Percentiles rank a stretch among this genome's conserved stretches.
Evolutionary conservation across 92 coral and sea anemone genomes (phyloP).

Genomic region (Zoanthus gigantus): DNA sequence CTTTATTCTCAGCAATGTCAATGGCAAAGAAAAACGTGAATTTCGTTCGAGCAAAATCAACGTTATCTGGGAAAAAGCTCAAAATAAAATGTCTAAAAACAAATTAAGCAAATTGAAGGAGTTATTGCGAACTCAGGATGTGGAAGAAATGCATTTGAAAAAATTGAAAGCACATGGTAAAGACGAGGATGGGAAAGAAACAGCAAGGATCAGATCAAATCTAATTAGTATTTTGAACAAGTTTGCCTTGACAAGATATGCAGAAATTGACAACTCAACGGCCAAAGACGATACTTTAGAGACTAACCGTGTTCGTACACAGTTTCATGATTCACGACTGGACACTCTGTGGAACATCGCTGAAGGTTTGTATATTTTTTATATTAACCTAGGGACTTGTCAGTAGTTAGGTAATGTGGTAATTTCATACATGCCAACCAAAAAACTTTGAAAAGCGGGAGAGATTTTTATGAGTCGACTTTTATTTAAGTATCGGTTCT

Average conservation of each 20-base stretch:
- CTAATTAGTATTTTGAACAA: conserved; percentile 74
- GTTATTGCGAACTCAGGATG: conserved; percentile 77
- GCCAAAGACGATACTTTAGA: conserved; percentile 49
- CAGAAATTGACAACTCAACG: conserved; percentile 13
- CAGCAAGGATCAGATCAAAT: conserved; percentile 72
- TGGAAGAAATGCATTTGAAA: conserved; percentile 84
- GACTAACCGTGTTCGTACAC: conserved; percentile 54
- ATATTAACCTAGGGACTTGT: neutral
- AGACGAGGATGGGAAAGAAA: conserved; percentile 89
- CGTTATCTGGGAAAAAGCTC: conserved; percentile 86
- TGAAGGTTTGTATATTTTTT: conserved; percentile 67
- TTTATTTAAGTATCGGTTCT: too few relatives aligned
- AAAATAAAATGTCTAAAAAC: conserved; percentile 73
- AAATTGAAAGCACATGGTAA: conserved; percentile 82
- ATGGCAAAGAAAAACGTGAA: conserved; percentile 56
- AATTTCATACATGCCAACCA: too few relatives aligned
- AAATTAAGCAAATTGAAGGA: conserved; percentile 76
- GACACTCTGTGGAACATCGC: conserved; percentile 81
- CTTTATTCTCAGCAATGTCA: neutral
- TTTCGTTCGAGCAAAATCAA: conserved; percentile 86
- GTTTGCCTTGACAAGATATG: conserved; percentile 61
- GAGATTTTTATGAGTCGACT: too few relatives aligned
- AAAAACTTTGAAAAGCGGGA: too few relatives aligned
- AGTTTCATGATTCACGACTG: conserved; percentile 75
- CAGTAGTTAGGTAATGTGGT: too few relatives aligned